A percentile compares a stretch with the other conserved stretches of the same genome.
phyloP scores from a whole-genome alignment of 2,888 invertebrate genomes.

The Oscheius sp. region DNA sequence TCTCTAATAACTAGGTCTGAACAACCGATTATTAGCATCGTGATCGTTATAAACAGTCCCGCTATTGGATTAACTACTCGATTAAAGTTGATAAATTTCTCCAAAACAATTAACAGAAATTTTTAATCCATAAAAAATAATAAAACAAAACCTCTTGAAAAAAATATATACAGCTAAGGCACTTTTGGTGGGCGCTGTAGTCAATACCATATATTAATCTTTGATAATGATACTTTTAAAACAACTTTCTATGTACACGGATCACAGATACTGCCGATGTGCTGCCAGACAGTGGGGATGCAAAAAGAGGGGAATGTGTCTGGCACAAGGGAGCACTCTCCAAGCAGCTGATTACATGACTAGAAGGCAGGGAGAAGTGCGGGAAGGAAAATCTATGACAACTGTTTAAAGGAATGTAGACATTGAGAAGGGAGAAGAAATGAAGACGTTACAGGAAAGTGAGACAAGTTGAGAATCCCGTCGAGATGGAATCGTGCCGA shows the following conservation, averaged over 20 bases:
- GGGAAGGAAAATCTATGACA: conserved; percentile 13
- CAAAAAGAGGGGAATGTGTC: conserved; percentile 1
- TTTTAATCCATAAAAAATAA: neutral
- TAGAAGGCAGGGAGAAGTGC: conserved; percentile 1
- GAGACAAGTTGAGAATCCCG: neutral
- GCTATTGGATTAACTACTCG: neutral
- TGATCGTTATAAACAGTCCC: no score
- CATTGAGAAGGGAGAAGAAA: neutral
- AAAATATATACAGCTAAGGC: conserved; percentile 20
- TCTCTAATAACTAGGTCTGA: no score
- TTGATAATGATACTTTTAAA: neutral
- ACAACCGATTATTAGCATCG: no score
- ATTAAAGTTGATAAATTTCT: conserved; percentile 7
- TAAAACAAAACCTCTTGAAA: conserved; percentile 2
- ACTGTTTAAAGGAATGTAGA: conserved; percentile 27
- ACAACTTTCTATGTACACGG: conserved; percentile 29
- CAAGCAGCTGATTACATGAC: neutral
- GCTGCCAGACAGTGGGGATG: conserved; percentile 7
- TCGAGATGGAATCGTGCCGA: neutral
- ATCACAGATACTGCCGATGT: conserved; percentile 34
- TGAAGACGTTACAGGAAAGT: neutral
- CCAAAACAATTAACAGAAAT: neutral
- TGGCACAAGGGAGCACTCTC: neutral
- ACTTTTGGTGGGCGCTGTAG: conserved; percentile 20
- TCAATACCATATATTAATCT: neutral